Conservation (phyloP, 2,113 vertebrate genomes). For the Apistogramma diplotaenia region DNA sequence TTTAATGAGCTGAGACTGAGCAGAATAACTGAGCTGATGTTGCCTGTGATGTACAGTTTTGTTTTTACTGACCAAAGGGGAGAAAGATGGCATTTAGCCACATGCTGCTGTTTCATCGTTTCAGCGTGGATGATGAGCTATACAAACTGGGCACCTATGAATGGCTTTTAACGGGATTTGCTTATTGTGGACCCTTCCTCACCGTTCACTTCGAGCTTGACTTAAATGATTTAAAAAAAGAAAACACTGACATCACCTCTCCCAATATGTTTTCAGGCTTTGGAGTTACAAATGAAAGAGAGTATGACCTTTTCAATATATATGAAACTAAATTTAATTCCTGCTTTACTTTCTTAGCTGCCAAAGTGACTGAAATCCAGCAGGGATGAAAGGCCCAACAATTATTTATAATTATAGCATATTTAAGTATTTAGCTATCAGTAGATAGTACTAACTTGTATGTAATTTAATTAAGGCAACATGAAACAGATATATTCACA, state of each 20-base stretch:
- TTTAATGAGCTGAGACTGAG: conserved; percentile 8
- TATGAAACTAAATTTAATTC: neutral
- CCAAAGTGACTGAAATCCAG: neutral
- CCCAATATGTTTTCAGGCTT: neutral
- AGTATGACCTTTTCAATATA: neutral
- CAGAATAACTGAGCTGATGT: neutral
- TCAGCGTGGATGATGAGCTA: neutral
- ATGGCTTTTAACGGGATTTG: neutral
- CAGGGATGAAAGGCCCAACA: neutral
- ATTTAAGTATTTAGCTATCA: neutral
- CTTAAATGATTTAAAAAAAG: neutral
- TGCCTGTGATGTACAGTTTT: neutral
- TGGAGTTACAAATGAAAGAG: neutral
- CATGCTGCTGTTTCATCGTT: neutral
- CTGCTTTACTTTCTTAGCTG: rapidly evolving
- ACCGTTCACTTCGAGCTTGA: neutral
- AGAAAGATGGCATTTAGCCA: neutral
- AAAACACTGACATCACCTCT: neutral
- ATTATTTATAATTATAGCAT: neutral
- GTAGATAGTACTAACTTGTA: neutral
- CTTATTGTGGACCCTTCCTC: neutral
- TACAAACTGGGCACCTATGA: neutral
- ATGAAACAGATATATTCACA: neutral
- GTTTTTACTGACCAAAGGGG: neutral
- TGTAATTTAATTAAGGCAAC: neutral